Conservation (phyloP, 2,113 vertebrate genomes). For the Notechis scutatus region DNA sequence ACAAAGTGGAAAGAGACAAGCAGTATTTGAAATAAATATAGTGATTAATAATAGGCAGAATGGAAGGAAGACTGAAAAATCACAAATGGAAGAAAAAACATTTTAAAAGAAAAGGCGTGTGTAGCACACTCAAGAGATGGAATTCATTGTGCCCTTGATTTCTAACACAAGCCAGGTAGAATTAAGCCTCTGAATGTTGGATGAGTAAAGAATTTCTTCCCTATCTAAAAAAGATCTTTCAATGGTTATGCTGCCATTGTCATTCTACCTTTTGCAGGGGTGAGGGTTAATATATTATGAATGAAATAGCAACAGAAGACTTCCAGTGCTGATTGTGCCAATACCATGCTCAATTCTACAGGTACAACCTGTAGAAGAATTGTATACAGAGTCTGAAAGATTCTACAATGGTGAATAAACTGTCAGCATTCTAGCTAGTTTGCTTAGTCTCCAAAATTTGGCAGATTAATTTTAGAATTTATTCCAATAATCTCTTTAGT, state of each 20-base stretch:
- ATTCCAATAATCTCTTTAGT: neutral
- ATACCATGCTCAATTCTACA: neutral
- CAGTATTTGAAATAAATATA: conserved; percentile 5
- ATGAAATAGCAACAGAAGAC: neutral
- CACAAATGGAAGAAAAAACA: neutral
- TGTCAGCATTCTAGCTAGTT: neutral
- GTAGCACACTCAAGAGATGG: neutral
- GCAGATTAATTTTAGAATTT: neutral
- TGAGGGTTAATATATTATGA: no score
- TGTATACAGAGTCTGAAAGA: neutral
- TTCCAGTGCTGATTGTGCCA: neutral
- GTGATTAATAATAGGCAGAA: neutral
- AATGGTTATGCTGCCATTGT: neutral
- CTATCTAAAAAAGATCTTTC: neutral
- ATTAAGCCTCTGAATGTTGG: neutral
- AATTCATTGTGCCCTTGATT: neutral
- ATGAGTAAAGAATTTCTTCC: neutral
- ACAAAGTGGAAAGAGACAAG: neutral
- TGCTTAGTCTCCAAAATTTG: neutral
- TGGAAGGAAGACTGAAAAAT: neutral
- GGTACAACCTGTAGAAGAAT: neutral
- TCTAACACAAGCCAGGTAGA: neutral
- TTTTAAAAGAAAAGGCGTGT: neutral
- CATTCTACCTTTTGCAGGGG: neutral
- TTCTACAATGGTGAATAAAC: neutral